Evolutionary conservation across 2,113 vertebrate species (phyloP), one percentile per base, ranked within the genome.

Genomic region (Zapornia atra): DNA sequence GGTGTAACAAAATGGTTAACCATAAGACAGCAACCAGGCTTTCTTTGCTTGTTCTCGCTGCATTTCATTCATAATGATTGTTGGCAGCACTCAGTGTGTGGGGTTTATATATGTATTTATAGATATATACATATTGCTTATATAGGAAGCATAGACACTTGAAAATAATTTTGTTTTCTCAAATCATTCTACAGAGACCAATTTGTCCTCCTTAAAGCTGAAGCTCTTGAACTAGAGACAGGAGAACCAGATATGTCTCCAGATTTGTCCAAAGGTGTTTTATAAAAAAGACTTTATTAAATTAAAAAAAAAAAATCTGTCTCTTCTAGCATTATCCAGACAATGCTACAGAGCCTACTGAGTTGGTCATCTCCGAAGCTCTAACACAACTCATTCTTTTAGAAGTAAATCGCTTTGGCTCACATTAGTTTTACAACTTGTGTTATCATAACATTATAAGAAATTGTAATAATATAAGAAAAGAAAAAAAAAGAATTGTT

Each of bases 61-160:
- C 90, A 95, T 97, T 96, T 96, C 94, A 97, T 96, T 96, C 96
- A 96, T 97, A 94, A 90, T 66, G 92, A 82, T 79, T 95, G 86
- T 92, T 96, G 92, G 96, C 95, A 96, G 88, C 82, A 77, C 59
- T 90, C 79, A 77, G 63, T 93, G 82, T 95, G 92, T 80, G 92
- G 75, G 40, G 82, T 96, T 95, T 97, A 95, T 95, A 90, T 77
- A 77, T 80, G 71, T 96, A 97, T 95, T 96, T 94, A 96, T 95
- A 96, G 92, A 88, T 70, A 93, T 59, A 90, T 94, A 96, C 86
- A 92, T 94, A 90, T 80, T 93, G 79, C 92, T 94, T 97, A 57
- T 75, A 95, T 50, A 82, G 82, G 85, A 95, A 93, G 88, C 79
- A 90, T 36, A 94, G 95, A 86, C 86, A 92, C 79, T 96, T 92